Percentiles rank a stretch among this genome's conserved stretches.
Evolutionary conservation across 2,888 invertebrate species (phyloP).

Genomic region (Dolichomitus sp.): DNA sequence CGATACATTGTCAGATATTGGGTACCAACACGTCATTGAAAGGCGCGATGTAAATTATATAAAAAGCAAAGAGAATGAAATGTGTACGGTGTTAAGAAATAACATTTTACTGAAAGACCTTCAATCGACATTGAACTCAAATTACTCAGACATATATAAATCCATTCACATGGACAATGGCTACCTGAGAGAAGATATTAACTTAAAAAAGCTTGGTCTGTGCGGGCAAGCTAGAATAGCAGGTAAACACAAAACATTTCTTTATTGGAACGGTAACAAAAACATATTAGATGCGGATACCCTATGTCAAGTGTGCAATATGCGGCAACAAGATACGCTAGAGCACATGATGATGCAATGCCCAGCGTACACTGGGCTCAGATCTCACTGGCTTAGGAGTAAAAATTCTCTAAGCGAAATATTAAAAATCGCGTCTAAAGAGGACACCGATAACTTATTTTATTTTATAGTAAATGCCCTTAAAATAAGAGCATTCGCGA

Average conservation of each 20-base stretch:
- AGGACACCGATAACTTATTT: background rate
- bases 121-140: too few relatives aligned
- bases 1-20: too few relatives aligned
- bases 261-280: background rate
- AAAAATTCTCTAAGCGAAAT: background rate
- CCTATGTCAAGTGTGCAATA: background rate
- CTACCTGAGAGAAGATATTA: background rate
- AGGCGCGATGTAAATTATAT: too few relatives aligned
- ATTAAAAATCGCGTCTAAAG: background rate
- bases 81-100: too few relatives aligned
- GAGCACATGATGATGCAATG: background rate
- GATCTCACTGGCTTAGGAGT: background rate
- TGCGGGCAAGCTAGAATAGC: background rate
- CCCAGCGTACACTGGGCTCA: background rate
- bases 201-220: background rate
- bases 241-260: too few relatives aligned
- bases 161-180: too few relatives aligned
- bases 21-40: too few relatives aligned
- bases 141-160: too few relatives aligned
- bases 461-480: constrained; percentile 1
- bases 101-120: too few relatives aligned
- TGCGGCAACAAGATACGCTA: background rate
- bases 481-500: background rate
- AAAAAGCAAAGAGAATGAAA: too few relatives aligned
- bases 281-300: background rate